phyloP scores from a whole-genome alignment of 1,140 invertebrate species.

The Hylyphantes graminicola region DNA sequence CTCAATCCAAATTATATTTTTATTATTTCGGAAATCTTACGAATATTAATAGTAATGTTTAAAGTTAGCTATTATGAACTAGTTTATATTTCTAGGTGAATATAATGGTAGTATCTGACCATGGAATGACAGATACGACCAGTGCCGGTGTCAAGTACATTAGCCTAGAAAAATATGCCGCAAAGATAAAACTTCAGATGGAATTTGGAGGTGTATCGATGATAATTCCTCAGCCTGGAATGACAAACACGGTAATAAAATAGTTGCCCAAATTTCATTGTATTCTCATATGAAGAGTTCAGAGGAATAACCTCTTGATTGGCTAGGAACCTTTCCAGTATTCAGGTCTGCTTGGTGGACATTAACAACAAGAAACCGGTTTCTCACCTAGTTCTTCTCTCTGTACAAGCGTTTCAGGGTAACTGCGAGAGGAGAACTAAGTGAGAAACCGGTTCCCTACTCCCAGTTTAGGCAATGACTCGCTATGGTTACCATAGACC shows the following conservation, averaged over 20 bases:
- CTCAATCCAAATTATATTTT: too few species aligned
- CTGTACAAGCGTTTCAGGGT: not conserved
- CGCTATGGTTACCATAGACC: too few species aligned
- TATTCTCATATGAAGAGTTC: not conserved
- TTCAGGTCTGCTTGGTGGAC: not conserved
- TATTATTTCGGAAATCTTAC: too few species aligned
- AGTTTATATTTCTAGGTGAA: conserved; percentile 44
- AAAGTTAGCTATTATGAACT: too few species aligned
- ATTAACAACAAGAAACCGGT: not conserved
- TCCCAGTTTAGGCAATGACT: too few species aligned
- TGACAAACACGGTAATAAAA: conserved; percentile 42
- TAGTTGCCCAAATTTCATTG: not conserved
- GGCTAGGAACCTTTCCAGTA: not conserved
- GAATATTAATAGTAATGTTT: too few species aligned
- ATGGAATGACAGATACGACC: conserved; percentile 61
- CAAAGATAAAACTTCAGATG: conserved; percentile 50
- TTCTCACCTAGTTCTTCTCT: not conserved
- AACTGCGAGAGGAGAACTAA: not conserved
- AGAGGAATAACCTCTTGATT: not conserved
- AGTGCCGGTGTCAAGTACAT: conserved; percentile 31
- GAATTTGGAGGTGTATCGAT: conserved; percentile 39
- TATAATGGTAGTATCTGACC: conserved; percentile 60
- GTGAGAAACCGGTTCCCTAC: too few species aligned
- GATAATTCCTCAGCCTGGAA: conserved; percentile 54
- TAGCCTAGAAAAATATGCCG: conserved; percentile 35